Base-by-base conservation (phyloP, 1,140 invertebrate species). In the Halyomorpha halys region DNA sequence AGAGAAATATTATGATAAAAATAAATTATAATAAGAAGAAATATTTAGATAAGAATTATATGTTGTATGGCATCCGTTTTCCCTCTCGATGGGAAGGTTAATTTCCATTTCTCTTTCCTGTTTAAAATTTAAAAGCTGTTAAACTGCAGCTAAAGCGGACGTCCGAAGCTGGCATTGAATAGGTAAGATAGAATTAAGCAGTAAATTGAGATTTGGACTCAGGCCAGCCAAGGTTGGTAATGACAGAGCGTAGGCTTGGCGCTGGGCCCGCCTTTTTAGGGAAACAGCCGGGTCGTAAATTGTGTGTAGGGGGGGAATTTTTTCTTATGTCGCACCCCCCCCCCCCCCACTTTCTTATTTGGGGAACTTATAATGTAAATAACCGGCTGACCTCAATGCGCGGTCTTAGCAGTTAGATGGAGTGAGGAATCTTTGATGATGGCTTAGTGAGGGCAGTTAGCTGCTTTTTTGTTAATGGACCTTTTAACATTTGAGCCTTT, bases 171-270 rank as follows among this genome's bases (percentile, higher is more conserved):
- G 53, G 23, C 53, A 56, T 23, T 56, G 53, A 56, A 56, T 56
- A 56, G 53, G 53, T 56, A 56, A 56, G 53, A 56, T 56, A 56
- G 53, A 56, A 56, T 56, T 56, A 56, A 25, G 53, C 23, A 23
- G 23, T 56, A 56, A 56, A 56, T 56, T 56, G 53, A 56, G 53
- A 56, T 15, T 56, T 56, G 53, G 53, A 21, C 21, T 6, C 4
- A 16, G 53, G 18, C 53, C 53, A 56, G 53, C 18, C 18, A 23
- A 23, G 53, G 53, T 23, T 56, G 53, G 53, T 56, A 56, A 56
- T 56, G 53, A 56, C 53, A 56, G 53, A 23, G 23, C 19, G 18
- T 23, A 16, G 18, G 19, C 15, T 21, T 56, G 19, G 19, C 53
- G 9, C 14, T 8, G 53, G 53, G 23, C 53, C 53, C 53, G 23